Evolutionary conservation across 2,113 vertebrate species (phyloP), one percentile per base, ranked within the genome.

Genomic region (Dascyllus trimaculatus): DNA sequence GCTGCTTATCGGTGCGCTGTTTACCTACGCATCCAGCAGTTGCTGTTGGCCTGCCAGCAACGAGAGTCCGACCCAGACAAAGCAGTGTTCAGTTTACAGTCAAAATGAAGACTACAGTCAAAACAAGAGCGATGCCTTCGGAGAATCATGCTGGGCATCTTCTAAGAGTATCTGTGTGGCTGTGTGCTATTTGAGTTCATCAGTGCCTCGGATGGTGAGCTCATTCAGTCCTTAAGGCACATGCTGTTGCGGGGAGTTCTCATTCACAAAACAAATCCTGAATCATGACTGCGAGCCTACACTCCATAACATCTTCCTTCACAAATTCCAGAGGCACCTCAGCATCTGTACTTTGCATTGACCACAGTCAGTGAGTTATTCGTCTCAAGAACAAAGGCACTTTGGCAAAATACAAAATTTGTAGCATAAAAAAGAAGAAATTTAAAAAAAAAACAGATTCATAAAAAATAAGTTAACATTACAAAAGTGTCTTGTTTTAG

Each of bases 391-490:
- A 85, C 54, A 85, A 93, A 95, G 93, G 93, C 94, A 95, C 94
- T 94, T 94, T 91, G 90, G 94, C 88, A 88, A 90, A 93, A 82
- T 88, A 87, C 78, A 90, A 65, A 87, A 87, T 87, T 76, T 65
- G 53, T 85, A 85, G 80, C 74, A 18, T 82, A 71, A 93, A 86
- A 91, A 81, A 4, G 17, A 53, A 17, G 18, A 75, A 5, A 43
- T 38, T 15, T 53, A 57, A 77, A 43, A 67, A 76, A 61, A 61
- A 58, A 74, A 75, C 80, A 71, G 56, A 85, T 43, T 85, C 86
- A 80, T 94, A 82, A 93, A 93, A 91, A 94, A 95, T 95, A 95
- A 94, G 87, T 94, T 95, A 95, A 94, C 84, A 88, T 91, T 92
- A 92, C 83, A 94, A 95, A 94, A 94, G 70, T 90, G 88, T 95